Base-by-base conservation (phyloP, 2,888 invertebrate genomes). In the Gasteruption jaculator region DNA sequence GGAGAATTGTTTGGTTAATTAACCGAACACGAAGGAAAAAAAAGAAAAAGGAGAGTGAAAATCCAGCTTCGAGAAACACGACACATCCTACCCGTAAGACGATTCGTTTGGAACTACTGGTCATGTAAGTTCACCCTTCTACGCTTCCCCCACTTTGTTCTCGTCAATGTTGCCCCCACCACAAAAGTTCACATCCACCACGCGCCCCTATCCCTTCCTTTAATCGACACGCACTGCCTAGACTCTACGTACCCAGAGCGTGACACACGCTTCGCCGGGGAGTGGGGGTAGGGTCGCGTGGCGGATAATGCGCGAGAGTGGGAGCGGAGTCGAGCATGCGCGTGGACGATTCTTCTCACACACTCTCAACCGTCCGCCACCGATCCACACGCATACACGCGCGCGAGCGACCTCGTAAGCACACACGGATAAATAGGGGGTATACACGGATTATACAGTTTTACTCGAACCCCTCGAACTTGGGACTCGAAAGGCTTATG, bases 211-310 rank as follows among this genome's bases (percentile, higher is more conserved):
- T 53, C 58, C 64, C 66, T 61, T 56, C 60, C 53, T 38, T 43
- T 49, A 49, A 57, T 45, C 47, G 60, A 56, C 63, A 62, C 63
- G 63, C 61, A 60, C 63, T 58, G 51, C n/a, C n/a, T n/a, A n/a
- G n/a, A n/a, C n/a, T n/a, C n/a, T n/a, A 54, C 58, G 59, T 58
- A 59, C 57, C 60, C 54, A 54, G 63, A 59, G 61, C 63, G 60
- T 57, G 66, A 67, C 67, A 62, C 67, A 63, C 68, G 68, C 63
- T 60, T 55, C 41, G 29, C 32, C 45, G 22, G 39, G 43, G 54
- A 65, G 53, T 61, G 67, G 65, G 58, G 60, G 50, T 57, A 54
- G 55, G 56, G 68, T 68, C 68, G 68, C 68, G 68, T 68, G 68
- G 68, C 68, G 56, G 53, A 49, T 52, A 8, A 26, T 11, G 24